Base-by-base conservation (phyloP, 2,113 vertebrate species). In the Xerus inauris region DNA sequence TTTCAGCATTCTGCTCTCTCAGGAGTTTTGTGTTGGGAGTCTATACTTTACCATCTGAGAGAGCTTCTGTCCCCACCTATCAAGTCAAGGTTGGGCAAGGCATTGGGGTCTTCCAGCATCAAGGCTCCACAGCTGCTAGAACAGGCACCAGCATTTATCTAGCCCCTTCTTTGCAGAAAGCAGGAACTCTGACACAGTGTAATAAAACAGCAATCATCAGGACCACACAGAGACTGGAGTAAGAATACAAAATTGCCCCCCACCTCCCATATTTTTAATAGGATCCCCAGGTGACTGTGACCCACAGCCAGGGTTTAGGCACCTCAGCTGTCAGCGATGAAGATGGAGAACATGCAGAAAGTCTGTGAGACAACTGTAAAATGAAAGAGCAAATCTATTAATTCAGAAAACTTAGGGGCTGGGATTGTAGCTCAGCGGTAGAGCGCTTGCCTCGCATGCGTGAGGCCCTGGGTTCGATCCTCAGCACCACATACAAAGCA, bases 21-120 rank as follows among this genome's bases (percentile, higher is more conserved):
- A 32, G 28, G 72, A 75, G 45, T 45, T 77, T 28, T 77, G 30
- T 16, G 5, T 1, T 14, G 9, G 49, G 30, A 57, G 14, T n/a
- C 40, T 8, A 49, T 42, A 26, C 5, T 51, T 42, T 26, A 3
- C 7, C 1, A 0, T 28, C 19, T 1, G 30, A n/a, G 16, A 77
- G 57, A 22, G 30, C 54, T n/a, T 71, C 30, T 17, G 12, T 24
- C 22, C 40, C 35, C 32, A 40, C 14, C 7, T 30, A 45, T n/a
- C 73, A 9, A 16, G 38, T 6, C 4, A 32, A 28, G n/a, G 57
- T 26, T 42, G 32, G 13, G 17, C 51, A 16, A 51, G 51, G 14
- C 14, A 13, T 51, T 51, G 51, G 51, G 51, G 51, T 51, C 14
- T 51, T 17, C 54, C 45, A 51, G 32, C 24, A 5, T 45, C 32